Percentiles rank a stretch among this genome's conserved stretches.
These are phyloP conservation scores for Seira musarum DNA, from an alignment of 2,888 invertebrate species.

Conservation along the genomic window DNA sequence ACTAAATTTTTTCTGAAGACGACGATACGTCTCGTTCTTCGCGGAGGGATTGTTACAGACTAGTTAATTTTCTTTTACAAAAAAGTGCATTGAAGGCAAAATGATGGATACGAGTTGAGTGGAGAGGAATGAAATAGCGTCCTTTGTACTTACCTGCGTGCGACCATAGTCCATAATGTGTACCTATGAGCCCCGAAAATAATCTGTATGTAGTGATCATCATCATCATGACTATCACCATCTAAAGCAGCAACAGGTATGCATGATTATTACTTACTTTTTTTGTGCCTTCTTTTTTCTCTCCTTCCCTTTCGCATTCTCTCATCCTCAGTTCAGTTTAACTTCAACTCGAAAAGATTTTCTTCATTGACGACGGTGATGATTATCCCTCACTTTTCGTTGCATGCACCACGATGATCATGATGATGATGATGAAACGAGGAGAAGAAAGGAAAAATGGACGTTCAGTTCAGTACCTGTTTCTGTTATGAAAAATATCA, in stretches of 20 bases:
- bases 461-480: background rate
- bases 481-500: background rate
- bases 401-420: background rate
- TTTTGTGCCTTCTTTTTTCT: background rate
- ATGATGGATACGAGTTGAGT: conserved; percentile 1
- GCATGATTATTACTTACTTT: background rate
- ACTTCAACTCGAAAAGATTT: background rate
- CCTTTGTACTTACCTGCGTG: background rate
- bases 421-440: background rate
- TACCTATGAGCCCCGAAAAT: background rate
- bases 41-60: conserved; percentile 14
- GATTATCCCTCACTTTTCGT: background rate
- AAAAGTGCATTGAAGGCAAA: conserved; percentile 20
- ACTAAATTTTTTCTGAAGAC: conserved; percentile 22
- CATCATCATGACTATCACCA: no score
- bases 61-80: background rate
- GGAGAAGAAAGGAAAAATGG: background rate
- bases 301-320: background rate
- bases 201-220: background rate
- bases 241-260: background rate
- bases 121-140: background rate
- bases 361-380: background rate
- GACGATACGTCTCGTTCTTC: conserved; percentile 33
- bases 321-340: background rate
- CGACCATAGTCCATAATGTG: background rate